Base-by-base conservation (phyloP, 37 sponge, comb jelly and placozoan species). In the Halisarca cf. caerulea region DNA sequence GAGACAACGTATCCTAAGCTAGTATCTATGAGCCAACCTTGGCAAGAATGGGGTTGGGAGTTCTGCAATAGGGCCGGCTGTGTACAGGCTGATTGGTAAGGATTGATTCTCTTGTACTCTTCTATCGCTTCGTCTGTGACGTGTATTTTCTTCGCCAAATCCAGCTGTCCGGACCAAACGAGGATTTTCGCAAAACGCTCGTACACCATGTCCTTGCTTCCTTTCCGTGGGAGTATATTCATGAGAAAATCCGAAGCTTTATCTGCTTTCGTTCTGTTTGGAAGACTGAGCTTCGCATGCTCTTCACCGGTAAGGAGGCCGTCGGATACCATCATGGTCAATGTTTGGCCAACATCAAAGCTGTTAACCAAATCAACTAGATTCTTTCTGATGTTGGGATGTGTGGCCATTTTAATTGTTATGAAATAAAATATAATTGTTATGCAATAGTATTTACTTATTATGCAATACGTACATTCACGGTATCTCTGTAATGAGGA, bases 121-220 rank as follows among this genome's bases (percentile, higher is more conserved):
- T 68, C 34, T 24, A 68, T 68, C 35, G 3, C 69, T 3, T 27
- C 35, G 1, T 68, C 69, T 34, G 28, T 8, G 30, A 68, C 69
- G 17, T 28, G 15, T 4, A 68, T 0, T 18, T 24, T 30, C 34
- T 34, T 30, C 17, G 69, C 69, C 17, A 34, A 28, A 34, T 68
- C 69, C 35, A 30, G 69, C 69, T 68, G 69, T 34, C 69, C 69
- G 15, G 69, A 68, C 69, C 69, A 68, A 34, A 68, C 69, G 34
- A 68, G 69, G 30, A 27, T 32, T 30, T 68, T 68, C 4, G 35
- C 34, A 30, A 68, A 68, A 28, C 32, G 35, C 30, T 68, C 69
- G 35, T 34, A 6, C 35, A 28, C 69, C 1, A 68, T 28, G 32
- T 68, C 35, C 51, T 47, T 47, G 51, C 51, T 47, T 68, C 69